Conservation (phyloP, 2,888 invertebrate genomes). For the Ectemnius cavifrons region DNA sequence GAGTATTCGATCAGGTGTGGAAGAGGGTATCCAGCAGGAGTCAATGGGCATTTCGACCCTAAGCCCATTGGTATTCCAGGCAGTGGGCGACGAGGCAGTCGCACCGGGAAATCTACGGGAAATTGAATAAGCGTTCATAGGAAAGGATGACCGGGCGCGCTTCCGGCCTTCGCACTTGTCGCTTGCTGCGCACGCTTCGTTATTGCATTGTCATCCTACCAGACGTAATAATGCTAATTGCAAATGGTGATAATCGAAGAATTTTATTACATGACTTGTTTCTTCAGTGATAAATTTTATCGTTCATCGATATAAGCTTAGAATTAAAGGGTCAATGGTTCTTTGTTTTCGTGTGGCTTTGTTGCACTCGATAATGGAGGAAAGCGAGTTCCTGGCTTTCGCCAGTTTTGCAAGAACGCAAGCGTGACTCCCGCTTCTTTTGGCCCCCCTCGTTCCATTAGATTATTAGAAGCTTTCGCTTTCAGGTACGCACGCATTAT, state of each 20-base stretch:
- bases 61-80: not conserved
- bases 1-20: not conserved
- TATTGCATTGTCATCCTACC: too few relatives aligned
- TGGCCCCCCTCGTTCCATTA: constrained; percentile 16
- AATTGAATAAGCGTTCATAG: not conserved
- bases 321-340: too few relatives aligned
- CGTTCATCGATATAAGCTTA: too few relatives aligned
- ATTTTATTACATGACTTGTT: too few relatives aligned
- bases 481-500: constrained; percentile 41
- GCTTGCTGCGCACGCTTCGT: too few relatives aligned
- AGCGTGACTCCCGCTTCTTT: constrained; percentile 47
- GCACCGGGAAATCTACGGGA: constrained; percentile 1
- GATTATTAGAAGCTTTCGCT: constrained; percentile 50
- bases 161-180: too few relatives aligned
- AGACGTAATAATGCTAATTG: too few relatives aligned
- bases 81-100: not conserved
- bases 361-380: constrained; percentile 12
- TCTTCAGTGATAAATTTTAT: too few relatives aligned
- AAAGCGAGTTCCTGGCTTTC: constrained; percentile 52
- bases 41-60: constrained; percentile 4
- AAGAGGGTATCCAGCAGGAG: not conserved
- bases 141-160: not conserved
- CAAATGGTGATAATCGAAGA: too few relatives aligned
- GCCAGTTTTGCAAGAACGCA: constrained; percentile 50
- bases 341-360: not conserved